Base-by-base conservation (phyloP, 64 coral and sea anemone genomes). In the Pocillopora damicornis region DNA sequence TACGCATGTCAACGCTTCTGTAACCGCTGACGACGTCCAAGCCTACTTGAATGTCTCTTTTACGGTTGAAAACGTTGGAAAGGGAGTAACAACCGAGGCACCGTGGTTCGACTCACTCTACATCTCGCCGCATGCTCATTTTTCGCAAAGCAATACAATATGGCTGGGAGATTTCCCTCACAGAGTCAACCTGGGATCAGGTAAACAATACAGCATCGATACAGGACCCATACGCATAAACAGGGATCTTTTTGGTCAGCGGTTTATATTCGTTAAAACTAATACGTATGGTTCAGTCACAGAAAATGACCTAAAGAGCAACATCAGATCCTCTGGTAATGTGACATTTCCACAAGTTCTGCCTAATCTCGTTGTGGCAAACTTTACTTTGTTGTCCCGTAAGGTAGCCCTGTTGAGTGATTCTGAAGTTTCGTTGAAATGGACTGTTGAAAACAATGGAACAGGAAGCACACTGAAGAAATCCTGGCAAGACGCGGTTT, bases 371-470 rank as follows among this genome's bases (percentile, higher is more conserved):
- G 87, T 73, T 0, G 78, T 89, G 16, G 63, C 69, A 62, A 89
- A 69, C 3, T 71, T 95, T 15, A 37, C 72, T 35, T 14, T 91
- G 30, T 36, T 62, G 79, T 45, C 62, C 64, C 4, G 26, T 9
- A 57, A 37, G 15, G 72, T 81, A 1, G 59, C 76, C 58, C 15
- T 56, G 3, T 14, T 88, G 37, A 88, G 87, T 59, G 63, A 59
- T 16, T 88, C 63, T 17, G 58, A 92, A 58, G 26, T 86, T 1
- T 92, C 58, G 20, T 82, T 89, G 1, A 76, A 0, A 9, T 95
- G 94, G 94, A 85, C 59, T 8, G 94, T 95, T 42, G 83, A 73
- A 79, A 95, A 95, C 73, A 79, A 74, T 37, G 94, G 94, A 9
- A 67, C 80, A 9, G 94, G 94, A 86, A 86, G 73, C 38, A 86